Evolutionary conservation across 2,888 invertebrate genomes (phyloP).

Genomic region (Torymus aiolomorphi): DNA sequence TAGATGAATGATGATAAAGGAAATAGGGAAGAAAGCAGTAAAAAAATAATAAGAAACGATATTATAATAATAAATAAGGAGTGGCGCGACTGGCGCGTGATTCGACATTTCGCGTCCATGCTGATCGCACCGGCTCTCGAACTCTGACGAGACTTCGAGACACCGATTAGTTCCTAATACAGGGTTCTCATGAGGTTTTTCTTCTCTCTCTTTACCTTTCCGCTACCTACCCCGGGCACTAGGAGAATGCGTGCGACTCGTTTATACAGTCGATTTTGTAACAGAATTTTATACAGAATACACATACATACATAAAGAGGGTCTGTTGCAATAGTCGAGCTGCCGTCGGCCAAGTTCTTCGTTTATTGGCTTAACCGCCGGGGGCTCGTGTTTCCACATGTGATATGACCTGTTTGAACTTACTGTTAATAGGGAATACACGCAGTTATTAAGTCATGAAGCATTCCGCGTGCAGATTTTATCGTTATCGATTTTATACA

Average conservation of each 20-base stretch:
- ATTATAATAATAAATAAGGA: slow-evolving; percentile 62
- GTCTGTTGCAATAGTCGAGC: slow-evolving; percentile 50
- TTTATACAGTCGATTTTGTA: neutral
- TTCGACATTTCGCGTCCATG: slow-evolving; percentile 50
- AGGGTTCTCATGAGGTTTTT: slow-evolving; percentile 55
- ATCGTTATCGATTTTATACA: slow-evolving; percentile 39
- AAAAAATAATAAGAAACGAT: slow-evolving; percentile 59
- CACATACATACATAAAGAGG: neutral
- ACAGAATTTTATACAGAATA: slow-evolving; percentile 16
- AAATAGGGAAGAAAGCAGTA: slow-evolving; percentile 65
- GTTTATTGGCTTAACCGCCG: slow-evolving; percentile 16
- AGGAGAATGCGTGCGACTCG: slow-evolving; percentile 16
- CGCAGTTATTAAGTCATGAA: too few species aligned
- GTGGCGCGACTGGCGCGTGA: slow-evolving; percentile 55
- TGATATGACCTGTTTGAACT: slow-evolving; percentile 47
- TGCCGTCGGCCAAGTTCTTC: slow-evolving; percentile 24
- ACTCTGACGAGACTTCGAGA: slow-evolving; percentile 37
- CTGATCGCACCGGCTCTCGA: slow-evolving; percentile 49
- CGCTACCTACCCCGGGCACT: slow-evolving; percentile 29
- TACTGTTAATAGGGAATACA: slow-evolving; percentile 22
- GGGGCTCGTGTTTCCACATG: slow-evolving; percentile 10
- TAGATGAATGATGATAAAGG: slow-evolving; percentile 41
- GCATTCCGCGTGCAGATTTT: slow-evolving; percentile 20
- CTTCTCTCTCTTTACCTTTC: slow-evolving; percentile 29
- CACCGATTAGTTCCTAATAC: slow-evolving; percentile 58